phyloP scores from a whole-genome alignment of 2,888 invertebrate genomes.

The Neria commutata region DNA sequence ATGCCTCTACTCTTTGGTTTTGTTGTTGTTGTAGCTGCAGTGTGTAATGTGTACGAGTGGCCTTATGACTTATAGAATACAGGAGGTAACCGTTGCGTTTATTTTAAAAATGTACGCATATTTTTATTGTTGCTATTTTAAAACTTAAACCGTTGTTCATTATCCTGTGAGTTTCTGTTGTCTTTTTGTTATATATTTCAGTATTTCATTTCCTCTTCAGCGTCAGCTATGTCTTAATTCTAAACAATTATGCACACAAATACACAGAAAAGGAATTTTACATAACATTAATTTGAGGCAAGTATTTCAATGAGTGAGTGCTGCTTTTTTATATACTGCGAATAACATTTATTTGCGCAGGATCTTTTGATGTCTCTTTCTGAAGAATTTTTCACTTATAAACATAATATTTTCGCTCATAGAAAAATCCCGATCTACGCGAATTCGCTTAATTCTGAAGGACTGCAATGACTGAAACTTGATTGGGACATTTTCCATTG shows the following conservation, averaged over 20 bases:
- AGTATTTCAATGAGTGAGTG: not conserved
- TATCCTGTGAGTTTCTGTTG: slow-evolving; percentile 5
- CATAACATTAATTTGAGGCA: slow-evolving; percentile 9
- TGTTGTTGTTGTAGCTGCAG: not conserved
- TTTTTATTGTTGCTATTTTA: slow-evolving; percentile 4
- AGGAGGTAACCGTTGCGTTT: slow-evolving; percentile 12
- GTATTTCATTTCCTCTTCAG: not conserved
- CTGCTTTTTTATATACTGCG: not conserved
- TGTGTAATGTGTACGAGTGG: not conserved
- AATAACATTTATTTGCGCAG: too few species aligned
- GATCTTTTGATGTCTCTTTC: not conserved
- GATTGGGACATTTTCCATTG: too few species aligned
- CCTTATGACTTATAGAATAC: not conserved
- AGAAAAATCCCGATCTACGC: not conserved
- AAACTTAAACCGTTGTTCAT: slow-evolving; percentile 16
- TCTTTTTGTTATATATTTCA: slow-evolving; percentile 18
- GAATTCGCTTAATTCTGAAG: not conserved
- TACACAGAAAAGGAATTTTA: not conserved
- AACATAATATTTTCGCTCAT: not conserved
- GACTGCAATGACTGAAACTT: too few species aligned
- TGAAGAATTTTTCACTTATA: not conserved
- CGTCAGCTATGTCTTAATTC: slow-evolving; percentile 16
- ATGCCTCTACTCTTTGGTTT: too few species aligned
- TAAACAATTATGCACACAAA: slow-evolving; percentile 10
- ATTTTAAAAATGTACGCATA: slow-evolving; percentile 16